Conservation (phyloP, 2,797 vertebrate genomes). For the Trachops cirrhosus region DNA sequence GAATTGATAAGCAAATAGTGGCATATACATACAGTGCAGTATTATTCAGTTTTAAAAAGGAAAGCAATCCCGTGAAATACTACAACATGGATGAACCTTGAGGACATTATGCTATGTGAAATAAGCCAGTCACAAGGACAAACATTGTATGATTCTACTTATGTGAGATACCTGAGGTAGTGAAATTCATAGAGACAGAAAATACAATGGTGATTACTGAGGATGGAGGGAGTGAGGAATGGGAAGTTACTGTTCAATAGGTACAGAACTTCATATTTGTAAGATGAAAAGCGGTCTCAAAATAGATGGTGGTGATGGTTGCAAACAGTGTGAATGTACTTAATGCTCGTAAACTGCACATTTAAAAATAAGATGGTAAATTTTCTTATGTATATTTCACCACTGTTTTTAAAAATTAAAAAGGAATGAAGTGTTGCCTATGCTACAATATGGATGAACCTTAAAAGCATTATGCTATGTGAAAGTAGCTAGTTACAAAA, state of each 20-base stretch:
- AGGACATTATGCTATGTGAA: not conserved
- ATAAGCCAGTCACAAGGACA: not conserved
- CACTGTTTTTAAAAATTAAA: not conserved
- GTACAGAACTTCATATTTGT: not conserved
- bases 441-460: not conserved
- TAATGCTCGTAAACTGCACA: not conserved
- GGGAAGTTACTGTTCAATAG: not conserved
- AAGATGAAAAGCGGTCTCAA: not conserved
- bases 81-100: not conserved
- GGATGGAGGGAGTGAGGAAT: not conserved
- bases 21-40: not conserved
- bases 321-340: not conserved
- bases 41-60: not conserved
- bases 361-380: not conserved
- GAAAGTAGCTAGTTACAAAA: not conserved
- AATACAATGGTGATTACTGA: not conserved
- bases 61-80: not conserved
- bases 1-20: not conserved
- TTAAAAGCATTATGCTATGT: not conserved
- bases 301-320: not conserved
- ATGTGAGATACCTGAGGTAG: not conserved
- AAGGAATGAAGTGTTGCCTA: not conserved
- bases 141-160: not conserved
- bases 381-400: not conserved
- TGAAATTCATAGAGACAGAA: not conserved